Evolutionary conservation across 35 echinoderm and acorn worm species (phyloP).

Genomic region (Strongylocentrotus purpuratus): DNA sequence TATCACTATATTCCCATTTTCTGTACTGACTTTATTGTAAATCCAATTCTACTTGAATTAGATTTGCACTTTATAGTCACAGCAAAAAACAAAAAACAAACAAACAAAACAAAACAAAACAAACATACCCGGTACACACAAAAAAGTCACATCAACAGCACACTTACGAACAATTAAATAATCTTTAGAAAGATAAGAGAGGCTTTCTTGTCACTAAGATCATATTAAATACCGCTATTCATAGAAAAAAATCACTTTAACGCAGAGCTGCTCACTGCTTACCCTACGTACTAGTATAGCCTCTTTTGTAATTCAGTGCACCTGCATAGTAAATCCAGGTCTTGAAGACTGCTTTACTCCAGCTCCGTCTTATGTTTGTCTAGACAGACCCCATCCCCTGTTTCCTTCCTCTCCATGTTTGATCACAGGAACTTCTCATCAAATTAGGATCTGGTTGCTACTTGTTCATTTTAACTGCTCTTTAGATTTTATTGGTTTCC

Average conservation of each 20-base stretch:
- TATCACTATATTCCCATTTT: no score
- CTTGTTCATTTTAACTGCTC: not conserved
- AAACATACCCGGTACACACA: no score
- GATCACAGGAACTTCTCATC: conserved; percentile 25
- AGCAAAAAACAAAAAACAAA: no score
- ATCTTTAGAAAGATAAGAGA: no score
- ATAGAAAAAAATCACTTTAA: not conserved
- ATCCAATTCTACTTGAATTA: no score
- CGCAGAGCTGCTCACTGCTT: not conserved
- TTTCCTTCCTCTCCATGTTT: conserved; percentile 38
- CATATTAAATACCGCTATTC: no score
- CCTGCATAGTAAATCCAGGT: conserved; percentile 16
- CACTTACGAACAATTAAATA: no score
- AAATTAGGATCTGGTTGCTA: not conserved
- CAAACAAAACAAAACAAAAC: no score
- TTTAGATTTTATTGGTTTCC: not conserved
- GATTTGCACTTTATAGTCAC: no score
- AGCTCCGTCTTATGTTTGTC: conserved; percentile 22
- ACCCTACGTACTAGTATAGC: not conserved
- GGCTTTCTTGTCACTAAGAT: no score
- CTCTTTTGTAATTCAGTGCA: not conserved
- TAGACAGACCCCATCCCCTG: conserved; percentile 36
- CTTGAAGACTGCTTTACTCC: not conserved
- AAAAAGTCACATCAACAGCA: no score
- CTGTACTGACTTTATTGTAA: no score